Evolutionary conservation across 2,113 vertebrate genomes (phyloP).

Genomic region (Hydropotes inermis): DNA sequence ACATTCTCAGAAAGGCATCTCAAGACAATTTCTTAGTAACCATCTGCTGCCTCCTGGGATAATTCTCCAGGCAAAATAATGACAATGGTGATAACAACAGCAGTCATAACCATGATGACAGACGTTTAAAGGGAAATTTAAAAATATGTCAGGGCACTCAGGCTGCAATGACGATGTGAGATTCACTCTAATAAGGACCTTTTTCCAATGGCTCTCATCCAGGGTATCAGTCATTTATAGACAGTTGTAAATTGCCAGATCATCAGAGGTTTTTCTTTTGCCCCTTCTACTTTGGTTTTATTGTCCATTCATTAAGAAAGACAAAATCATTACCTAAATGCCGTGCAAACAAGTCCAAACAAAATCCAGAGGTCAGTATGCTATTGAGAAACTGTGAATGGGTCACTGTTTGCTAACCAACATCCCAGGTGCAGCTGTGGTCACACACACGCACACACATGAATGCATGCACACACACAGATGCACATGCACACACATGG

Average conservation of each 20-base stretch:
- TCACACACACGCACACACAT: rapidly evolving
- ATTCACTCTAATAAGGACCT: not conserved
- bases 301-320: not conserved
- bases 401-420: not conserved
- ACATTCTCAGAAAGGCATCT: not conserved
- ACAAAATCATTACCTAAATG: not conserved
- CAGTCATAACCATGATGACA: not conserved
- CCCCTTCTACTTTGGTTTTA: not conserved
- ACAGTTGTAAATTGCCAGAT: not conserved
- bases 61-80: not conserved
- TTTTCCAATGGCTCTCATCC: conserved; percentile 40
- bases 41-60: not conserved
- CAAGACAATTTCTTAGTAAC: not conserved
- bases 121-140: not conserved
- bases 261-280: not conserved
- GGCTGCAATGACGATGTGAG: not conserved
- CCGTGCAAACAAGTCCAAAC: not conserved
- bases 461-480: rapidly evolving
- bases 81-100: not conserved
- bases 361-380: not conserved
- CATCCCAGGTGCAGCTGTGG: not conserved
- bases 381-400: not conserved
- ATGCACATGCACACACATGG: rapidly evolving
- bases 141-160: not conserved
- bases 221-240: conserved; percentile 39